These are phyloP conservation scores for Mesaphorura yosii DNA, from an alignment of 1,140 invertebrate genomes.

Conservation along the genomic window DNA sequence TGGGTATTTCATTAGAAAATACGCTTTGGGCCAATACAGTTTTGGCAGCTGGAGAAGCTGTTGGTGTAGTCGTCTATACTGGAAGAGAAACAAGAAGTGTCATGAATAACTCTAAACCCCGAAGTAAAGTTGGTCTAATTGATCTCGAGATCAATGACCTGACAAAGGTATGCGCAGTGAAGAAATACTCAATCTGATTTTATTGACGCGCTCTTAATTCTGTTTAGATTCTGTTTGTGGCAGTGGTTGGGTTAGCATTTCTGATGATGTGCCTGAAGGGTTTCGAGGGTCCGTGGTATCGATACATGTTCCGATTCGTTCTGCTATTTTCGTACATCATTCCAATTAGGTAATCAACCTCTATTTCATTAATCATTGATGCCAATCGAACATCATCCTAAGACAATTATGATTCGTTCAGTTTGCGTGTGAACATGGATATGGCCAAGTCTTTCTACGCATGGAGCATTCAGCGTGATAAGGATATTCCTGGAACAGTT, in stretches of 20 bases:
- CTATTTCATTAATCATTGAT: constrained; percentile 1
- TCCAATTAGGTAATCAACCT: constrained; percentile 66
- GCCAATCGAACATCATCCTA: neutral
- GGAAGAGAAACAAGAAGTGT: constrained; percentile 89
- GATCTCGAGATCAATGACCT: constrained; percentile 93
- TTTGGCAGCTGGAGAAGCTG: constrained; percentile 86
- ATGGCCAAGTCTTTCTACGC: constrained; percentile 98
- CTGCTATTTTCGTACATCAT: constrained; percentile 98
- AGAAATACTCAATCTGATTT: neutral
- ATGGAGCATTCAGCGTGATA: constrained; percentile 89
- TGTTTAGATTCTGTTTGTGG: constrained; percentile 64
- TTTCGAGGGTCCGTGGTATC: constrained; percentile 90
- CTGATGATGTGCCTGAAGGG: constrained; percentile 94
- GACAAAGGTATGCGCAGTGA: constrained; percentile 57
- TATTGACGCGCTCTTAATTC: neutral
- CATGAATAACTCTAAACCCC: constrained; percentile 94
- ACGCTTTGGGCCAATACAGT: constrained; percentile 98
- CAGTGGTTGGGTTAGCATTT: constrained; percentile 77
- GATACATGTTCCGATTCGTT: constrained; percentile 92
- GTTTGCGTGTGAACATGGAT: constrained; percentile 93
- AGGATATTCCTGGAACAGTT: constrained; percentile 85
- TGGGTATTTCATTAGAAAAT: constrained; percentile 85
- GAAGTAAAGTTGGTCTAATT: constrained; percentile 63
- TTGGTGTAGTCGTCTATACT: constrained; percentile 94
- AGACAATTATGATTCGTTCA: constrained; percentile 13